phyloP scores from a whole-genome alignment of 2,888 invertebrate species.

The Eupithecia subumbrata region DNA sequence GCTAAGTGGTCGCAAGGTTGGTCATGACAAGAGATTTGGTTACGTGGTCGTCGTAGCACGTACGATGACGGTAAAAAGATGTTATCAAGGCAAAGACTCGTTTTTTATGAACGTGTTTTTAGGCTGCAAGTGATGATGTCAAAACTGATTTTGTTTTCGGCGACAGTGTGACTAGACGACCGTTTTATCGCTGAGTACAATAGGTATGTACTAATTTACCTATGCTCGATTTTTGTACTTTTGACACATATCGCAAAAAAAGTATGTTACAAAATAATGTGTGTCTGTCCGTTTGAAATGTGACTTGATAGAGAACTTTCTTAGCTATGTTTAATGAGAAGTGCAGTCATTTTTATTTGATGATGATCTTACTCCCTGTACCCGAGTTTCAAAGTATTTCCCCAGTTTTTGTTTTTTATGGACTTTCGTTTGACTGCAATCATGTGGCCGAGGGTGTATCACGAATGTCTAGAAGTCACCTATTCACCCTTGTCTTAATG shows the following conservation, averaged over 20 bases:
- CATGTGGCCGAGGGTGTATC: too few species aligned
- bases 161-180: background rate
- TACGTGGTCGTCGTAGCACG: background rate
- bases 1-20: conserved; percentile 51
- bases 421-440: too few species aligned
- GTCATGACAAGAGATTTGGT: conserved; percentile 39
- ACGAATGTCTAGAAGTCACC: too few species aligned
- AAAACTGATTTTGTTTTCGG: background rate
- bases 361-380: too few species aligned
- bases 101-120: background rate
- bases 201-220: background rate
- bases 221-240: background rate
- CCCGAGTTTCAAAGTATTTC: too few species aligned
- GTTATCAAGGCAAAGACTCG: conserved; percentile 1
- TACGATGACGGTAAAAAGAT: background rate
- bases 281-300: too few species aligned
- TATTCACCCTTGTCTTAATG: too few species aligned
- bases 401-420: too few species aligned
- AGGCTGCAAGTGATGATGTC: background rate
- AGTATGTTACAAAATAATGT: too few species aligned
- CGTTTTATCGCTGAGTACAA: background rate
- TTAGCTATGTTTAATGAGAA: too few species aligned
- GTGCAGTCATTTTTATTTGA: too few species aligned
- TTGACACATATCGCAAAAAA: background rate
- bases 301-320: too few species aligned